Percentiles rank a stretch among this genome's conserved stretches.
Evolutionary conservation across 2,113 vertebrate species (phyloP).

Genomic region (Bufo bufo): DNA sequence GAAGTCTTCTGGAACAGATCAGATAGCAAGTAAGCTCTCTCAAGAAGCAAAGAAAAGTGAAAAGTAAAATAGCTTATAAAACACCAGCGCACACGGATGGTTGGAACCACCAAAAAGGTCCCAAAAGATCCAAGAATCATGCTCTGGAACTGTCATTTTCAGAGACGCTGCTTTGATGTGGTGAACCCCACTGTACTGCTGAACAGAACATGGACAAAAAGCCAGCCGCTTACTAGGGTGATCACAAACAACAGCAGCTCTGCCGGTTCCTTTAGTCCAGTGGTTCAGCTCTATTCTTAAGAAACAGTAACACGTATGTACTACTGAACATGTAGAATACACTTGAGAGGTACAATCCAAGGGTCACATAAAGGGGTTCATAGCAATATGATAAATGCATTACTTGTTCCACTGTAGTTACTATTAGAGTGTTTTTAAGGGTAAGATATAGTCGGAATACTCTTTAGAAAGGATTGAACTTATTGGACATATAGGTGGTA

Average conservation of each 20-base stretch:
- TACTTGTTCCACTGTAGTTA: conserved; percentile 30
- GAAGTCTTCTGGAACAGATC: conserved; percentile 80
- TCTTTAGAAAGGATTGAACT: neutral
- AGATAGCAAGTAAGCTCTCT: conserved; percentile 70
- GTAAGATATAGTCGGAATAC: neutral
- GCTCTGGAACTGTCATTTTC: conserved; percentile 49
- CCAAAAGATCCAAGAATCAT: neutral
- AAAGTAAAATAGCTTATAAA: conserved; percentile 61
- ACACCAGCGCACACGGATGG: neutral
- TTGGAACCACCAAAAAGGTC: conserved; percentile 43
- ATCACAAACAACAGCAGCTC: conserved; percentile 37
- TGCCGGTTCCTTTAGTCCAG: conserved; percentile 60
- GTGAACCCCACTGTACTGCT: conserved; percentile 52
- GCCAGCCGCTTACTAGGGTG: conserved; percentile 26
- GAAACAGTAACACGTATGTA: conserved; percentile 16
- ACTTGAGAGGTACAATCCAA: conserved; percentile 10
- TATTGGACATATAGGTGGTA: neutral
- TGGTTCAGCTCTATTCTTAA: conserved; percentile 58
- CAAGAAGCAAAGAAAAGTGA: conserved; percentile 72
- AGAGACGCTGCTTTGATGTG: conserved; percentile 61
- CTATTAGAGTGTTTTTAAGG: neutral
- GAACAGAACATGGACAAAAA: conserved; percentile 34
- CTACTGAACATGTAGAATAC: conserved; percentile 51
- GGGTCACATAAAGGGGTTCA: neutral
- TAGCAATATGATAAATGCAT: conserved; percentile 16